phyloP scores from a whole-genome alignment of 2,888 invertebrate genomes.

The Conus canariensis region DNA sequence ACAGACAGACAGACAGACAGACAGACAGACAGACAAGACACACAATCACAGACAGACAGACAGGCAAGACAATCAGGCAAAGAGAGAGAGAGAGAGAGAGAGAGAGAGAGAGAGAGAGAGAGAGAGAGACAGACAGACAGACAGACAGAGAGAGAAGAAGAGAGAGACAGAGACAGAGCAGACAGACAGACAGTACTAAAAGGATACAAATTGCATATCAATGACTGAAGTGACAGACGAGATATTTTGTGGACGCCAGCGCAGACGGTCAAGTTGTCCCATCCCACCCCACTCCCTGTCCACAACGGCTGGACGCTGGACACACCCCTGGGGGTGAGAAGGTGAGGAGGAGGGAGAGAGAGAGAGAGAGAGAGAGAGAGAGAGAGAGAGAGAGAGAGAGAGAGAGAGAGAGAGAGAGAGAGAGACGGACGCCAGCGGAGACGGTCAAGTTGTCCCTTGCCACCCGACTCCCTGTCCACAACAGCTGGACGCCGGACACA shows the following conservation, averaged over 20 bases:
- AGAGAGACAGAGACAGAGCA: too few species aligned
- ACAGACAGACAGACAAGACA: background rate
- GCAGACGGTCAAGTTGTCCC: background rate
- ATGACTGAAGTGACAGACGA: background rate
- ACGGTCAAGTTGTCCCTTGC: background rate
- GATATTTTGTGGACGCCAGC: background rate
- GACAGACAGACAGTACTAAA: background rate
- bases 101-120: too few species aligned
- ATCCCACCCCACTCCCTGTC: too few species aligned
- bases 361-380: slow-evolving; percentile 1
- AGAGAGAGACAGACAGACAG: too few species aligned
- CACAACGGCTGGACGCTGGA: too few species aligned
- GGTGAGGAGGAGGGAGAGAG: background rate
- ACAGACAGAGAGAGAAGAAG: too few species aligned
- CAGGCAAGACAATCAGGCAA: background rate
- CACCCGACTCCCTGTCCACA: too few species aligned
- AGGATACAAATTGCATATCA: background rate
- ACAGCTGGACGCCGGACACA: too few species aligned
- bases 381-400: slow-evolving; percentile 2
- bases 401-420: slow-evolving; percentile 5
- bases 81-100: too few species aligned
- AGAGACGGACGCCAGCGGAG: background rate
- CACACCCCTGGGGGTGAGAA: background rate
- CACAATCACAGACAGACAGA: background rate
- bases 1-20: background rate